A percentile compares a stretch with the other conserved stretches of the same genome.
Evolutionary conservation across 2,888 invertebrate genomes (phyloP).

Genomic region (Thymelicus lineola): DNA sequence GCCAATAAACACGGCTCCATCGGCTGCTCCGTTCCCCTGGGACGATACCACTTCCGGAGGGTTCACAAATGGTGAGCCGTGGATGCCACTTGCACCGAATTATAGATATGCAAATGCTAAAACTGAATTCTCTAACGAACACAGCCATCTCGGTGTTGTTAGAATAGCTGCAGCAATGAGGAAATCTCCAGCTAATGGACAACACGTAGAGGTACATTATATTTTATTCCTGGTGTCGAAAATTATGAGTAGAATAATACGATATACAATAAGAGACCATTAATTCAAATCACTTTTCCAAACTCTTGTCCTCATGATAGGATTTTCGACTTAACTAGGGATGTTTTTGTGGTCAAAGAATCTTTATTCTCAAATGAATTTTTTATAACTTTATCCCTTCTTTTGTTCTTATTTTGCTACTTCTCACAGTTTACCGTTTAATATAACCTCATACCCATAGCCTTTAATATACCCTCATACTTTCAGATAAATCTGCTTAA

Average conservation of each 20-base stretch:
- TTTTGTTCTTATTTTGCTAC: background rate
- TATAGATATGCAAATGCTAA: constrained; percentile 87
- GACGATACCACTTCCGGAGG: constrained; percentile 75
- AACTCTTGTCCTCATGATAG: background rate
- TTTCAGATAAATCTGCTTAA: constrained; percentile 85
- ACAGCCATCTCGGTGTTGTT: constrained; percentile 78
- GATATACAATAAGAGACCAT: background rate
- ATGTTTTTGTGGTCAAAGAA: background rate
- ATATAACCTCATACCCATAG: too few species aligned
- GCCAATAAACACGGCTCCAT: constrained; percentile 64
- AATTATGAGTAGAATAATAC: background rate
- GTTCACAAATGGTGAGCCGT: constrained; percentile 85
- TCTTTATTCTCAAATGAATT: too few species aligned
- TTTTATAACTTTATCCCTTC: too few species aligned
- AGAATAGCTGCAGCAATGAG: constrained; percentile 71
- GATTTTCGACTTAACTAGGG: background rate
- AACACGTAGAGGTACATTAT: constrained; percentile 67
- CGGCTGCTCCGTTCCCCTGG: constrained; percentile 74
- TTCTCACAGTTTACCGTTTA: background rate
- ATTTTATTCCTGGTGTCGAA: constrained; percentile 1
- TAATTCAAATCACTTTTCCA: background rate
- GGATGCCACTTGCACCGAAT: constrained; percentile 88
- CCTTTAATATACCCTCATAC: background rate
- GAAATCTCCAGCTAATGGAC: constrained; percentile 74
- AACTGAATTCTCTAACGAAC: constrained; percentile 74